Conservation (phyloP, 2,113 vertebrate species). For the Pelmatolapia mariae region DNA sequence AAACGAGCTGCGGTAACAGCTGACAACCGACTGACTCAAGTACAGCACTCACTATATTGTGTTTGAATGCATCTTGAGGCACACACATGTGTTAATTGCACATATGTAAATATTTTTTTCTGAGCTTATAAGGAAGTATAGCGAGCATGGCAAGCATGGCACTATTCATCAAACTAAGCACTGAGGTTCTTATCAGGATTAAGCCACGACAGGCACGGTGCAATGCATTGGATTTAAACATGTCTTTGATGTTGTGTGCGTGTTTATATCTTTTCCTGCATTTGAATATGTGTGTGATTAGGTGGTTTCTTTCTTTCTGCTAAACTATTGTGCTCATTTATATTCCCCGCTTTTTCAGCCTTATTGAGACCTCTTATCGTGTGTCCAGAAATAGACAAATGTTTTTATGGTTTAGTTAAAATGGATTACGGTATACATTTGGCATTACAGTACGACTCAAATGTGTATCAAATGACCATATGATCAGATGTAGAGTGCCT, state of each 20-base stretch:
- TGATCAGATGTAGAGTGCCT: neutral
- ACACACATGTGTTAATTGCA: slow-evolving; percentile 32
- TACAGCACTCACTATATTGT: neutral
- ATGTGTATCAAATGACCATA: neutral
- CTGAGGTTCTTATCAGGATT: slow-evolving; percentile 48
- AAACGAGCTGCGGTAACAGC: neutral
- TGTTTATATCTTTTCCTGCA: neutral
- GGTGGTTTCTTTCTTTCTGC: neutral
- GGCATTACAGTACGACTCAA: neutral
- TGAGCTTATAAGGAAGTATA: neutral
- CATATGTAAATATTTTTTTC: slow-evolving; percentile 30
- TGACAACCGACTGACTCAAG: neutral
- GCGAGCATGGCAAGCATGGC: neutral
- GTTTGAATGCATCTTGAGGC: neutral
- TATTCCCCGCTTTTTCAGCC: neutral
- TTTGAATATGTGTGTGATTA: neutral
- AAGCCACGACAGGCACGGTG: slow-evolving; percentile 1
- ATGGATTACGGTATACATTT: neutral
- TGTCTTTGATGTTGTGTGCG: slow-evolving; percentile 43
- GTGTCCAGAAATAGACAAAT: neutral
- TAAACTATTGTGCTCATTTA: neutral
- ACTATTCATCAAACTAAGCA: slow-evolving; percentile 34
- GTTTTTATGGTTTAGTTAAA: neutral
- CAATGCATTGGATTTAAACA: slow-evolving; percentile 23
- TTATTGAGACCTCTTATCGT: neutral